Conservation (phyloP, 2,113 vertebrate genomes). For the Pyxicephalus adspersus region DNA sequence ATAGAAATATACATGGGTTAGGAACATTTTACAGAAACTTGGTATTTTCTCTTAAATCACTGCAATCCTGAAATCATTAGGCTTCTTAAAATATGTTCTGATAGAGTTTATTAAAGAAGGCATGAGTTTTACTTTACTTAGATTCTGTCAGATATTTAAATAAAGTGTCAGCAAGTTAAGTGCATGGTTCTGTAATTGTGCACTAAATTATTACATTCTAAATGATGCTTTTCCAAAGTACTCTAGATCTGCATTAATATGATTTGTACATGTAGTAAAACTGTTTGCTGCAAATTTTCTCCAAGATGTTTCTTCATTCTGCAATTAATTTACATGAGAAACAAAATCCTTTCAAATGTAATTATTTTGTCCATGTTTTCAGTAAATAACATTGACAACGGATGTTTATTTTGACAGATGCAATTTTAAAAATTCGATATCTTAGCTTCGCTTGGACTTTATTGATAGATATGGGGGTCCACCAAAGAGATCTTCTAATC, state of each 20-base stretch:
- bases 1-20: too few relatives aligned
- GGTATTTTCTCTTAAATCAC: too few relatives aligned
- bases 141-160: neutral
- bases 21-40: too few relatives aligned
- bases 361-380: neutral
- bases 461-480: too few relatives aligned
- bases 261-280: slow-evolving; percentile 2
- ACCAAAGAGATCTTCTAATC: too few relatives aligned
- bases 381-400: too few relatives aligned
- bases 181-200: neutral
- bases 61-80: neutral
- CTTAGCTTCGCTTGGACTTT: too few relatives aligned
- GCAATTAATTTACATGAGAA: neutral
- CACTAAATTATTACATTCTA: neutral
- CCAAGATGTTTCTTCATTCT: neutral
- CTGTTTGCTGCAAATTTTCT: neutral
- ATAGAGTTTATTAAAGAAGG: neutral
- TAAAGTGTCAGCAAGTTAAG: neutral
- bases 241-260: neutral
- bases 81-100: neutral
- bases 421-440: too few relatives aligned
- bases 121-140: neutral
- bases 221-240: neutral
- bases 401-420: too few relatives aligned
- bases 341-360: neutral